phyloP scores from a whole-genome alignment of 2,113 vertebrate species.

The Onychorhynchus coronatus region DNA sequence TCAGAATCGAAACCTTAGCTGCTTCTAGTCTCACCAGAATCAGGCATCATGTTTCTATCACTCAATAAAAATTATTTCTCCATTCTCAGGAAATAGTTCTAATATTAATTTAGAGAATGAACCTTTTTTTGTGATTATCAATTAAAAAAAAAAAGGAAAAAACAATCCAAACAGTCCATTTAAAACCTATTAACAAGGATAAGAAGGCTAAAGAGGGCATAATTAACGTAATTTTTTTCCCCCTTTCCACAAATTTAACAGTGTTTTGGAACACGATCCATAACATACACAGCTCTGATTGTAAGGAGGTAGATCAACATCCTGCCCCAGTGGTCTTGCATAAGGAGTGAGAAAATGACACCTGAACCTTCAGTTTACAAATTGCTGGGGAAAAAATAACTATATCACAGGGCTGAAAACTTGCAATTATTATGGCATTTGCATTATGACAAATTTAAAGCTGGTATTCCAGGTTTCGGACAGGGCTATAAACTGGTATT shows the following conservation, averaged over 20 bases:
- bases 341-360: not conserved
- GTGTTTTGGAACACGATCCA: not conserved
- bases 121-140: not conserved
- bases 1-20: not conserved
- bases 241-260: not conserved
- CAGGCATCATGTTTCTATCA: not conserved
- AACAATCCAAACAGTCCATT: not conserved
- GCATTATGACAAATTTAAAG: conserved; percentile 1
- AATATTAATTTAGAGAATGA: not conserved
- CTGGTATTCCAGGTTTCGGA: not conserved
- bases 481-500: not conserved
- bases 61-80: not conserved
- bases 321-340: not conserved
- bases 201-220: not conserved
- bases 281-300: not conserved
- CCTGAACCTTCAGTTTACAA: not conserved
- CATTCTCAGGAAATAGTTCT: not conserved
- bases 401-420: not conserved
- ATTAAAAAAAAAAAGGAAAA: not conserved
- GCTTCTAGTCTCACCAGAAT: not conserved
- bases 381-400: not conserved
- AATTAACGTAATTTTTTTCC: not conserved
- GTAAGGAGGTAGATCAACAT: not conserved
- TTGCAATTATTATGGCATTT: conserved; percentile 39
- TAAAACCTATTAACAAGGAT: conserved; percentile 4